A percentile compares a stretch with the other conserved stretches of the same genome.
These are phyloP conservation scores for Heliothis peltigera DNA, from an alignment of 2,888 invertebrate genomes.

Conservation along the genomic window DNA sequence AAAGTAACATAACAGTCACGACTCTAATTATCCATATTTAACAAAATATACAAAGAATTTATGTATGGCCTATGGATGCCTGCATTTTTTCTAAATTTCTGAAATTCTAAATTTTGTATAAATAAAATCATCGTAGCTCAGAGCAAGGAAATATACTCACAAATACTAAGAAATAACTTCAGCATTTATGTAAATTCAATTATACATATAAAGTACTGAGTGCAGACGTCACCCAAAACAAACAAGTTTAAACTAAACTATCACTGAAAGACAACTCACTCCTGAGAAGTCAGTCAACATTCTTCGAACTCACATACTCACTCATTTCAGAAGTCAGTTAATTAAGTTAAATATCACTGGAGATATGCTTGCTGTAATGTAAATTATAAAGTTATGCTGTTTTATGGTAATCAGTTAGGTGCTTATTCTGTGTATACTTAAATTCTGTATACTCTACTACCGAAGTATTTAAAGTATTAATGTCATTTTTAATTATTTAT, in stretches of 20 bases:
- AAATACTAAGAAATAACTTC: no score
- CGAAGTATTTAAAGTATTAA: no score
- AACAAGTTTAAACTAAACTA: slow-evolving; percentile 31
- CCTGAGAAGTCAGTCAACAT: slow-evolving; percentile 20
- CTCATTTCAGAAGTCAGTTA: slow-evolving; percentile 34
- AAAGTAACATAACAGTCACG: no score
- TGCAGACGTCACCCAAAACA: slow-evolving; percentile 9
- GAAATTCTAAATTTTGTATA: no score
- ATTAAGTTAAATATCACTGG: slow-evolving; percentile 36
- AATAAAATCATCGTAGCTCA: no score
- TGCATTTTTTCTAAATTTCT: no score
- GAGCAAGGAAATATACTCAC: no score
- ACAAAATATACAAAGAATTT: no score
- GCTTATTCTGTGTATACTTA: not conserved
- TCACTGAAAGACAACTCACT: slow-evolving; percentile 25
- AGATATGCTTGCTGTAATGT: slow-evolving; percentile 7
- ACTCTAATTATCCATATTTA: no score
- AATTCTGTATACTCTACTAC: no score
- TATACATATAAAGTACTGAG: slow-evolving; percentile 6
- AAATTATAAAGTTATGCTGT: slow-evolving; percentile 3
- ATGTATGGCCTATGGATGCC: no score
- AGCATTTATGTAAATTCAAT: not conserved
- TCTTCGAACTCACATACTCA: not conserved
- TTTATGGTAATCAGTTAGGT: not conserved
- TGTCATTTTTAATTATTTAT: no score